Evolutionary conservation across 2,113 vertebrate genomes (phyloP).

Genomic region (Epinephelus cyanopodus): DNA sequence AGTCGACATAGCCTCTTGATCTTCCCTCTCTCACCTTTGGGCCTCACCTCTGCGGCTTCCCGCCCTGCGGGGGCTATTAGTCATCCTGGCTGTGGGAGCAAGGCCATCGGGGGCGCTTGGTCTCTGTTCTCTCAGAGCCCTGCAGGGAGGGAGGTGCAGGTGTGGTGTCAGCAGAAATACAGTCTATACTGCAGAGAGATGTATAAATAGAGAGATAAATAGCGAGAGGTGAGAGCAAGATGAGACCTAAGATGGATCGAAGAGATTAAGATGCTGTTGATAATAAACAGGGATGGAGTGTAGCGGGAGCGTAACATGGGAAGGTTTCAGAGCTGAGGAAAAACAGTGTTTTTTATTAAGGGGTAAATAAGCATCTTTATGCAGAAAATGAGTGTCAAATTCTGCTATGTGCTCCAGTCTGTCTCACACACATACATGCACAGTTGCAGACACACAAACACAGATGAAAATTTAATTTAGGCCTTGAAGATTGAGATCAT

Average conservation of each 20-base stretch:
- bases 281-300: slow-evolving; percentile 41
- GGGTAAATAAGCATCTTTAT: neutral
- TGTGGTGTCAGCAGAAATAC: slow-evolving; percentile 72
- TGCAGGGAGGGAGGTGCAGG: slow-evolving; percentile 50
- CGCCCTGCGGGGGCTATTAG: slow-evolving; percentile 73
- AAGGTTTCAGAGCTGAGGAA: slow-evolving; percentile 7
- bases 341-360: slow-evolving; percentile 26
- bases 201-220: slow-evolving; percentile 73
- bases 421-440: neutral
- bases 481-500: slow-evolving; percentile 25
- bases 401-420: neutral
- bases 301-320: slow-evolving; percentile 4
- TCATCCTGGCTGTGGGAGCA: slow-evolving; percentile 63
- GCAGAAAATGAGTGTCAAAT: neutral
- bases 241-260: slow-evolving; percentile 57
- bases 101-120: slow-evolving; percentile 58
- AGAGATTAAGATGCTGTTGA: slow-evolving; percentile 69
- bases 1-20: slow-evolving; percentile 48
- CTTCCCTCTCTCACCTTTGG: slow-evolving; percentile 43
- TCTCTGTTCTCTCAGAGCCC: slow-evolving; percentile 62
- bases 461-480: slow-evolving; percentile 14
- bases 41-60: slow-evolving; percentile 47
- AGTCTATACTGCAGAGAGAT: slow-evolving; percentile 49
- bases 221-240: slow-evolving; percentile 45
- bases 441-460: slow-evolving; percentile 17